A percentile compares a stretch with the other conserved stretches of the same genome.
Conservation (phyloP, 2,888 invertebrate genomes). For the Sicus ferrugineus region DNA sequence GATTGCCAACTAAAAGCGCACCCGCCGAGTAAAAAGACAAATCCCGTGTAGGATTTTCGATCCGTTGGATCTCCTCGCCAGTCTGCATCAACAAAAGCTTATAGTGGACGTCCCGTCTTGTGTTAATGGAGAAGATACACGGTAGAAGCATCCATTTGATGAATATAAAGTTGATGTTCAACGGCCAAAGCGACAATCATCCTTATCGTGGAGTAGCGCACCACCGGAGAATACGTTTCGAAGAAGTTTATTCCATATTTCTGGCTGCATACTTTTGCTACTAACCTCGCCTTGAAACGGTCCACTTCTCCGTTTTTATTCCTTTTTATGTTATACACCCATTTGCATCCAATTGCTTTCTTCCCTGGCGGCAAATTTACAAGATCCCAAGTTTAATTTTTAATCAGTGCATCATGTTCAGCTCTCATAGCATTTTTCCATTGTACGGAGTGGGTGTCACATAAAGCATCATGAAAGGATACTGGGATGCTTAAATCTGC, state of each 20-base stretch:
- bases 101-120: too few relatives aligned
- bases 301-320: conserved; percentile 11
- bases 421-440: neutral
- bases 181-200: too few relatives aligned
- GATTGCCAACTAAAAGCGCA: neutral
- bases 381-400: neutral
- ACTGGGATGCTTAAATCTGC: conserved; percentile 32
- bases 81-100: too few relatives aligned
- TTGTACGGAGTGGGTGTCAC: conserved; percentile 20
- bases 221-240: conserved; percentile 41
- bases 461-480: conserved; percentile 35
- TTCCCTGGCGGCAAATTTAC: neutral
- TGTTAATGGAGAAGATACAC: too few relatives aligned
- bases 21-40: neutral
- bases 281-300: too few relatives aligned
- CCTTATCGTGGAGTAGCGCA: too few relatives aligned
- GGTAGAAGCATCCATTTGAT: too few relatives aligned
- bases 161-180: too few relatives aligned
- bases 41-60: conserved; percentile 9
- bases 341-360: neutral
- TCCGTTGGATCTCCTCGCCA: too few relatives aligned
- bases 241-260: too few relatives aligned
- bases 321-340: conserved; percentile 30
- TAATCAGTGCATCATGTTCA: neutral
- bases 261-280: neutral